phyloP scores from a whole-genome alignment of 92 coral and sea anemone species.

The Zoanthus sansibaricus region DNA sequence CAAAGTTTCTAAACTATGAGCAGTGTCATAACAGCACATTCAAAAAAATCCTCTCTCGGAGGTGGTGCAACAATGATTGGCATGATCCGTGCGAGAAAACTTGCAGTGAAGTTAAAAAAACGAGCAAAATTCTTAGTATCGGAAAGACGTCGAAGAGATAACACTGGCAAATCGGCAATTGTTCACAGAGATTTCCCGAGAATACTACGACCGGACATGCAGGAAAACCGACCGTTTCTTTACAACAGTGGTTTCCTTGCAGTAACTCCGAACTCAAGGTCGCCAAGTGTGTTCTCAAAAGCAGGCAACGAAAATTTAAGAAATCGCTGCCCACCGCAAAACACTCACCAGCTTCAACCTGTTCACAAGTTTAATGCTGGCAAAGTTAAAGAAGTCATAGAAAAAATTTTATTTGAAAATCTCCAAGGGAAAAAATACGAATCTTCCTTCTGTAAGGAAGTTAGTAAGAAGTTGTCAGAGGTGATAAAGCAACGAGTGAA shows the following conservation, averaged over 20 bases:
- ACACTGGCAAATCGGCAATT: slow-evolving; percentile 79
- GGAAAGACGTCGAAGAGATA: slow-evolving; percentile 81
- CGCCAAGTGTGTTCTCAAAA: slow-evolving; percentile 72
- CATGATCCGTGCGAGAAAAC: slow-evolving; percentile 95
- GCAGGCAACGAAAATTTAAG: slow-evolving; percentile 12
- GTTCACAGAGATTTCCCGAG: slow-evolving; percentile 91
- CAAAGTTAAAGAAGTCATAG: slow-evolving; percentile 82
- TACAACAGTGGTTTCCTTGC: slow-evolving; percentile 43
- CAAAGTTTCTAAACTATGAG: slow-evolving; percentile 35
- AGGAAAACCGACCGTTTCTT: slow-evolving; percentile 29
- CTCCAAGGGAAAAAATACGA: slow-evolving; percentile 74
- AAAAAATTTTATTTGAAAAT: slow-evolving; percentile 71
- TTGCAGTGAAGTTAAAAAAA: slow-evolving; percentile 90
- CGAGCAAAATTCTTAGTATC: slow-evolving; percentile 96
- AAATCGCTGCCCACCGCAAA: slow-evolving; percentile 55
- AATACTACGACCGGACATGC: slow-evolving; percentile 55
- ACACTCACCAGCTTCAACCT: slow-evolving; percentile 76
- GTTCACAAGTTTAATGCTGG: slow-evolving; percentile 69
- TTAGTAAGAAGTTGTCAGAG: slow-evolving; percentile 81
- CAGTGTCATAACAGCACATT: slow-evolving; percentile 49
- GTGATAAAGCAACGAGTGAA: slow-evolving; percentile 87
- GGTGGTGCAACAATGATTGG: slow-evolving; percentile 91
- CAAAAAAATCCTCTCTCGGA: slow-evolving; percentile 63
- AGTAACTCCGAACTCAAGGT: slow-evolving; percentile 60
- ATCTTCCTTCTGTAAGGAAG: slow-evolving; percentile 79